Conservation (phyloP, 2,797 vertebrate species). For the Rhabdophis nuchalis region DNA sequence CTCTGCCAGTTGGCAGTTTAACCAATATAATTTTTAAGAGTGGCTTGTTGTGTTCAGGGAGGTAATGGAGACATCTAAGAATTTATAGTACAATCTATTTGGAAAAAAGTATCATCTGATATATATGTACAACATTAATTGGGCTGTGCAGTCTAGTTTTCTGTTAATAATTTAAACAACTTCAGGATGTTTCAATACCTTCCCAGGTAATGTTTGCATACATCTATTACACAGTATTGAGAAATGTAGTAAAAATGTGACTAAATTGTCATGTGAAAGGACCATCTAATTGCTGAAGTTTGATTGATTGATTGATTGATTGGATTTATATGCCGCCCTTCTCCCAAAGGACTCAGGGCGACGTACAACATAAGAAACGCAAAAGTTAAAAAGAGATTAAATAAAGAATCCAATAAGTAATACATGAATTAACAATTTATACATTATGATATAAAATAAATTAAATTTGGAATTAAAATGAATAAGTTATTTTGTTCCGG, state of each 20-base stretch:
- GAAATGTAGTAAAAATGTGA: fast-evolving
- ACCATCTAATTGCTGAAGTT: background rate
- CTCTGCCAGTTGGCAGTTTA: background rate
- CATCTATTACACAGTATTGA: fast-evolving
- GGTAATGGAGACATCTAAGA: background rate
- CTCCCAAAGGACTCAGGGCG: no score
- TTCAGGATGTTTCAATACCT: background rate
- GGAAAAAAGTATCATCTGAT: background rate
- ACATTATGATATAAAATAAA: no score
- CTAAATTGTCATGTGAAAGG: background rate
- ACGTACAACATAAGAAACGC: no score
- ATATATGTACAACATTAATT: background rate
- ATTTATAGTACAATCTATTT: background rate
- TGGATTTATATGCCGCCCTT: no score
- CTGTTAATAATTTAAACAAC: background rate
- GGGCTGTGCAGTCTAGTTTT: no score
- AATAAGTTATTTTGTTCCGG: no score
- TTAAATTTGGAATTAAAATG: no score
- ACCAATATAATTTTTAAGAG: background rate
- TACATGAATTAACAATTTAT: no score
- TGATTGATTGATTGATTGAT: no score
- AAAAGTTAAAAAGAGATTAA: no score
- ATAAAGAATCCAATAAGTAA: no score
- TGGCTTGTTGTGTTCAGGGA: background rate
- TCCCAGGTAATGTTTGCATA: background rate